Conservation (phyloP, 2,797 vertebrate genomes). For the Sciaenops ocellatus region DNA sequence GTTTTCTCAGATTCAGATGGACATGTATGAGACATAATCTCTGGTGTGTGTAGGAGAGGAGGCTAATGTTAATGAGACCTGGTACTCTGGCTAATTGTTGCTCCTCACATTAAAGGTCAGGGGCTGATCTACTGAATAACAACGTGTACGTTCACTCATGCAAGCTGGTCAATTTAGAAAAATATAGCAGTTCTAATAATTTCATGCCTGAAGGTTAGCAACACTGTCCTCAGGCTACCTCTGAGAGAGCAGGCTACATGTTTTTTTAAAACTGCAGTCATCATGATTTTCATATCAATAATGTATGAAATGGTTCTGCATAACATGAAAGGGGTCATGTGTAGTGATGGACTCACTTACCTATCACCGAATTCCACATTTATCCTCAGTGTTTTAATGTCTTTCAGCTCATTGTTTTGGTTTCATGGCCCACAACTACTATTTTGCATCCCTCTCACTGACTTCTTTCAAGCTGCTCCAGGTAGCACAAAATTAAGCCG, state of each 20-base stretch:
- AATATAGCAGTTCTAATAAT: background rate
- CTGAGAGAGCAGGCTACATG: background rate
- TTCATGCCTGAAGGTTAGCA: too few species aligned
- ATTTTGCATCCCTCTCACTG: background rate
- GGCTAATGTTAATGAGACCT: background rate
- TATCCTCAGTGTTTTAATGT: background rate
- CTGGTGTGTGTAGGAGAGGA: background rate
- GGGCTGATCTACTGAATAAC: background rate
- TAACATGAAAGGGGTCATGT: background rate
- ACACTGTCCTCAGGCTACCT: background rate
- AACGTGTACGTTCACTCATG: background rate
- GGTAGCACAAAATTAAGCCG: background rate
- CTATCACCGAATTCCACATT: background rate
- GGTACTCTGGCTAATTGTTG: background rate
- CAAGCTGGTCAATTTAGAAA: background rate
- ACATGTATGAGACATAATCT: background rate
- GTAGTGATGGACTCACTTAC: background rate
- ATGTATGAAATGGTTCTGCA: background rate
- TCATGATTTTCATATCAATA: background rate
- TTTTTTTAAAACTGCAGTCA: background rate
- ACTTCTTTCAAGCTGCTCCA: background rate
- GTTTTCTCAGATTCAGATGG: background rate
- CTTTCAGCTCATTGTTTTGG: background rate
- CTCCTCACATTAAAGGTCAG: background rate
- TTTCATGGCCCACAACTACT: background rate